Evolutionary conservation across 2,888 invertebrate species (phyloP).

Genomic region (Melanostoma scalare): DNA sequence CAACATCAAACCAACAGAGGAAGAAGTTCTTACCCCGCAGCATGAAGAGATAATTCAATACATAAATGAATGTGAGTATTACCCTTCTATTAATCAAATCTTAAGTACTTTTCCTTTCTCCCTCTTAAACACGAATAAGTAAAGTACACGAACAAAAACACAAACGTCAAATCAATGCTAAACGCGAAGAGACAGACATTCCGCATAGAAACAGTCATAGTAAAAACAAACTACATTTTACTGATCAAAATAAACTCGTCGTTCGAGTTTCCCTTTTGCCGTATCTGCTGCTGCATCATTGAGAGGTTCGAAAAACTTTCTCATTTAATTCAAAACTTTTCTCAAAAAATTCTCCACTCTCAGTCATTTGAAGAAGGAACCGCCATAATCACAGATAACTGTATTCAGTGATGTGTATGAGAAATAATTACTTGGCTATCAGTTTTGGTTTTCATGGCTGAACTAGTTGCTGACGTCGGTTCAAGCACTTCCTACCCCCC

Average conservation of each 20-base stretch:
- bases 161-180: neutral
- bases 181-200: neutral
- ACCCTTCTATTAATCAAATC: neutral
- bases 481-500: slow-evolving; percentile 26
- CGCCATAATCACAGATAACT: slow-evolving; percentile 37
- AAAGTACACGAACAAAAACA: too few species aligned
- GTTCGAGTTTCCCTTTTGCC: neutral
- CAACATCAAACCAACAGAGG: slow-evolving; percentile 79
- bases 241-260: slow-evolving; percentile 20
- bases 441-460: slow-evolving; percentile 21
- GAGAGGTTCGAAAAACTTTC: slow-evolving; percentile 12
- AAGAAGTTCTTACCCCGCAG: slow-evolving; percentile 88
- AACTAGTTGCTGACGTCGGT: slow-evolving; percentile 6
- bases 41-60: slow-evolving; percentile 94
- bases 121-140: neutral
- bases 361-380: slow-evolving; percentile 11
- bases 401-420: neutral
- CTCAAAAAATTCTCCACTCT: neutral
- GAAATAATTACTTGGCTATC: slow-evolving; percentile 50
- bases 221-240: slow-evolving; percentile 24
- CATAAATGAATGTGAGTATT: slow-evolving; percentile 91
- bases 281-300: neutral
- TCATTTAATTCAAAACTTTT: slow-evolving; percentile 19
- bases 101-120: neutral
- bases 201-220: slow-evolving; percentile 8